These are phyloP conservation scores for Lordiphosa collinella DNA, from an alignment of 1,140 invertebrate species.

Conservation along the genomic window DNA sequence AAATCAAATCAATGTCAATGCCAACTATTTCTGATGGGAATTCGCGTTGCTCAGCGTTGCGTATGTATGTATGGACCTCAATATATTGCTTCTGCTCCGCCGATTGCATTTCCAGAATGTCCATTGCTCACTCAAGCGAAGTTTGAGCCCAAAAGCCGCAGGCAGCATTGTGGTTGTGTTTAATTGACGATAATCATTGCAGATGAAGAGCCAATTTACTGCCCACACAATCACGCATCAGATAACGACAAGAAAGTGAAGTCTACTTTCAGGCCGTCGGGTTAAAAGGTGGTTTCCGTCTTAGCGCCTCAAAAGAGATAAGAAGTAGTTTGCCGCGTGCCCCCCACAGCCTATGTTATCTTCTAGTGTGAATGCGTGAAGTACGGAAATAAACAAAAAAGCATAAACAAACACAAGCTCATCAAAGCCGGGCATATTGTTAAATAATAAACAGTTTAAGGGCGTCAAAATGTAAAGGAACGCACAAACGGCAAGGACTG, in stretches of 20 bases:
- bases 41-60: slow-evolving; percentile 9
- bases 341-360: neutral
- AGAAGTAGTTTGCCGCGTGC: neutral
- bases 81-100: neutral
- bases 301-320: neutral
- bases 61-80: neutral
- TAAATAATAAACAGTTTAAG: slow-evolving; percentile 76
- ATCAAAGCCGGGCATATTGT: slow-evolving; percentile 54
- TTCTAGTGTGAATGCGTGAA: slow-evolving; percentile 30
- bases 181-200: slow-evolving; percentile 4
- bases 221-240: neutral
- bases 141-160: neutral
- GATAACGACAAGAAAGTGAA: slow-evolving; percentile 11
- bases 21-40: slow-evolving; percentile 27
- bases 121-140: slow-evolving; percentile 6
- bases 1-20: slow-evolving; percentile 63
- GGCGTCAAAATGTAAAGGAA: slow-evolving; percentile 54
- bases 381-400: slow-evolving; percentile 70
- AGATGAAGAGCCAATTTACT: slow-evolving; percentile 1
- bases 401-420: slow-evolving; percentile 14
- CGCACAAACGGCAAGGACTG: neutral
- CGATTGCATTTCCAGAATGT: slow-evolving; percentile 1
- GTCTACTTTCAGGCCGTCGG: slow-evolving; percentile 35
- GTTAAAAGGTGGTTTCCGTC: slow-evolving; percentile 4
- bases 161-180: slow-evolving; percentile 13